Base-by-base conservation (phyloP, 2,113 vertebrate genomes). In the Myrmophylax atrothorax region DNA sequence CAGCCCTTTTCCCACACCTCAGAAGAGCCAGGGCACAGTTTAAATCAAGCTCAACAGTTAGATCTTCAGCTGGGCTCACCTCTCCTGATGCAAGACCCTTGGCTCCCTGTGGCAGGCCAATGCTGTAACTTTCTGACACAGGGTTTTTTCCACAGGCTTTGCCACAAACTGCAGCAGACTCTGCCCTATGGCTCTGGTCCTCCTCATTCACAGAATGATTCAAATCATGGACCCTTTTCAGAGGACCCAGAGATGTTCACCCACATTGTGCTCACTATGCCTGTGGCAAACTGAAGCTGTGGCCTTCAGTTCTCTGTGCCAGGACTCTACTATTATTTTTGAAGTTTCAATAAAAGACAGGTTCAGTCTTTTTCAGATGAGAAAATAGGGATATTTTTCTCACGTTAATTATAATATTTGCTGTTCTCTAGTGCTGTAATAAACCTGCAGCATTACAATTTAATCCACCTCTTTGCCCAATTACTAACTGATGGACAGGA, bases 211-310 rank as follows among this genome's bases (percentile, higher is more conserved):
- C 4, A 10, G 40, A 29, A 53, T 1, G 10, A 29, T 42, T 86
- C 63, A 49, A 53, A 40, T 24, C 14, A 2, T 3, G 67, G 28
- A 37, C 18, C 31, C 12, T 28, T 22, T 31, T 68, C 33, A 22
- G 37, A 52, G 66, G 35, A 58, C 5, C 31, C 16, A 2, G 19
- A 7, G 23, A 12, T 14, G 17, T 33, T 47, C 60, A 58, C 50
- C n/a, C 15, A 1, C 12, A 26, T 33, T 37, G 4, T 12, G 31
- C 58, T 6, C 47, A 6, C 18, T 7, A 0, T 7, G 31, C 53
- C 75, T 33, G 28, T 42, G 37, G 49, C 37, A 56, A n/a, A 31
- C 33, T 37, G 49, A 47, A 87, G 23, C 53, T 49, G 28, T 42
- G 19, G 20, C 16, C 55, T 62, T 40, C 63, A 35, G 58, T 6